Evolutionary conservation across 2,888 invertebrate genomes (phyloP), one percentile per base, ranked within the genome.

Genomic region (Drosophila atripex): DNA sequence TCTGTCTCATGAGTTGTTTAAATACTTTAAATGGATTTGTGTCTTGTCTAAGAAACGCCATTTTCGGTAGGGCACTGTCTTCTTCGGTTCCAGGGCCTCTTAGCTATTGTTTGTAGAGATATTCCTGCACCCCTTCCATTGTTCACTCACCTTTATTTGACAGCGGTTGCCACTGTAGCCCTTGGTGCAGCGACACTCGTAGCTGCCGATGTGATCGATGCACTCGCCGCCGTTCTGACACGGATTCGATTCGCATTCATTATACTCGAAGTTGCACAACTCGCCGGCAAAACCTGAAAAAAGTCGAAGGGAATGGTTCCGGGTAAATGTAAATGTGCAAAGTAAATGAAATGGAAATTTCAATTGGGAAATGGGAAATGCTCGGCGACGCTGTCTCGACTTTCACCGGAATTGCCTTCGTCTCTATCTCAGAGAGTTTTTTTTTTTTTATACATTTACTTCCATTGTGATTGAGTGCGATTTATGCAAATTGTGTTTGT

Each of bases 221-320:
- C 95, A 96, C 45, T 95, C 94, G 75, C 95, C 95, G 46, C 94
- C 94, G 90, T 95, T 95, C 61, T 93, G 93, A 90, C 95, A 96
- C 45, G 95, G 95, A 65, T 94, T 94, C 73, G 95, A 95, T 89
- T 94, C 94, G 89, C 96, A 96, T 91, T 95, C 95, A 90, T 95
- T 94, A 92, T 95, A 95, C 89, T 95, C 95, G 88, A 94, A 92
- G 89, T 95, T 95, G 89, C 96, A 96, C 75, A 93, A 94, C 71
- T 94, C 94, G 16, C 96, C 95, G 3, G 95, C 95, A 90, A 94
- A 95, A 32, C 95, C 95, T 94, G 88, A 35, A n/a, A 12, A 5
- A 4, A 32, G 28, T 59, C 39, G 9, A 16, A 35, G 30, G 50
- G 53, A 59, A 43, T 45, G 45, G 39, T 61, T 54, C 68, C 45